A percentile compares a stretch with the other conserved stretches of the same genome.
Evolutionary conservation across 2,888 invertebrate genomes (phyloP).

Genomic region (Erebia epiphron): DNA sequence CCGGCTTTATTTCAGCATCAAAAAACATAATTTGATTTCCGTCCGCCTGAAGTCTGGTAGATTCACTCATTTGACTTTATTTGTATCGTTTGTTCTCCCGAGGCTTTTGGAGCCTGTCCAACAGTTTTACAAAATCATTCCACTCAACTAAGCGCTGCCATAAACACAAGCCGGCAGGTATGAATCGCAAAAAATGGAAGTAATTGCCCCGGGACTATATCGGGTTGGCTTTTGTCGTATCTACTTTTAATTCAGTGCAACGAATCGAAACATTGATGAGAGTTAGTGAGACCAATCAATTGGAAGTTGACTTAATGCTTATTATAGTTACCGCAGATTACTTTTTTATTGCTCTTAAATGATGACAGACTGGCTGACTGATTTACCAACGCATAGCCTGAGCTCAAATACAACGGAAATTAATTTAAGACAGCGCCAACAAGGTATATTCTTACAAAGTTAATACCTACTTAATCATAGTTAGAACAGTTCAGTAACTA

Average conservation of each 20-base stretch:
- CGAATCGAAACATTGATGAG: slow-evolving; percentile 17
- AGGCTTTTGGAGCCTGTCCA: slow-evolving; percentile 75
- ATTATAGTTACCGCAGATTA: neutral
- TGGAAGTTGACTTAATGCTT: slow-evolving; percentile 4
- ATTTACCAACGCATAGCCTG: too few relatives aligned
- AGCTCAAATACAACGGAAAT: neutral
- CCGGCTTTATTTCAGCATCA: slow-evolving; percentile 23
- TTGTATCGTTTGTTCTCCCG: slow-evolving; percentile 74
- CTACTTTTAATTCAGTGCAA: slow-evolving; percentile 55
- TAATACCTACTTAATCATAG: neutral
- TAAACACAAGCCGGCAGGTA: slow-evolving; percentile 80
- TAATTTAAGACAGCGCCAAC: slow-evolving; percentile 6
- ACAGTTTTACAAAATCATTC: slow-evolving; percentile 83
- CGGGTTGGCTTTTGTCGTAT: slow-evolving; percentile 57
- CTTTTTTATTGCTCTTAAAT: neutral
- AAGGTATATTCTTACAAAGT: neutral
- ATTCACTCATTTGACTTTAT: slow-evolving; percentile 79
- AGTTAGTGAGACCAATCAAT: slow-evolving; percentile 5
- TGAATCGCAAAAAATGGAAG: slow-evolving; percentile 76
- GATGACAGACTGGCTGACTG: too few relatives aligned
- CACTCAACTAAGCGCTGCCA: slow-evolving; percentile 82
- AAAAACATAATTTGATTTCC: slow-evolving; percentile 45
- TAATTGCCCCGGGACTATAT: slow-evolving; percentile 74
- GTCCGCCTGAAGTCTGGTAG: slow-evolving; percentile 51
- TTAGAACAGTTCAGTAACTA: neutral